phyloP scores from a whole-genome alignment of 2,113 vertebrate genomes.

The Picathartes gymnocephalus region DNA sequence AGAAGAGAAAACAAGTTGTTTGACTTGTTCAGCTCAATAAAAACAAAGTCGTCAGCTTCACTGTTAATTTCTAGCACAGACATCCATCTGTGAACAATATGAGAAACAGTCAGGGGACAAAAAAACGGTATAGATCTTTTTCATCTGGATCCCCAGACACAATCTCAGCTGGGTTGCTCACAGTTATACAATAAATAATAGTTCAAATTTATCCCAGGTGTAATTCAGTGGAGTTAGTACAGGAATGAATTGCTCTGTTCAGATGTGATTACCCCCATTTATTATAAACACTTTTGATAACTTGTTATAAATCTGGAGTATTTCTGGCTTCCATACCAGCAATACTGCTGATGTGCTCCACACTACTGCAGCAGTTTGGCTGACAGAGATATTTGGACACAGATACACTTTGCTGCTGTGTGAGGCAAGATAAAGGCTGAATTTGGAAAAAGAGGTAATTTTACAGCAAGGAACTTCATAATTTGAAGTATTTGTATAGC shows the following conservation, averaged over 20 bases:
- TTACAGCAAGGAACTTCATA: neutral
- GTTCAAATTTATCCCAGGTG: slow-evolving; percentile 18
- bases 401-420: neutral
- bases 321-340: neutral
- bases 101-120: neutral
- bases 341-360: neutral
- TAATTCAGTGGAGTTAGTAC: neutral
- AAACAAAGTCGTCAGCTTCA: neutral
- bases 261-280: neutral
- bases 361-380: neutral
- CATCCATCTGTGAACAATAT: neutral
- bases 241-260: neutral
- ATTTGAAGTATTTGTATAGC: neutral
- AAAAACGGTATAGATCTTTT: neutral
- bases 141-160: neutral
- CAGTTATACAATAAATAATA: slow-evolving; percentile 13
- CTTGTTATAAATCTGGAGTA: neutral
- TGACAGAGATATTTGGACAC: neutral
- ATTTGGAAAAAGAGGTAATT: neutral
- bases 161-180: neutral
- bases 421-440: neutral
- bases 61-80: slow-evolving; percentile 20
- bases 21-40: neutral
- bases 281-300: slow-evolving; percentile 28
- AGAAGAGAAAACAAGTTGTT: slow-evolving; percentile 9